These are phyloP conservation scores for Xanthia icteritia DNA, from an alignment of 2,888 invertebrate species.

Conservation along the genomic window DNA sequence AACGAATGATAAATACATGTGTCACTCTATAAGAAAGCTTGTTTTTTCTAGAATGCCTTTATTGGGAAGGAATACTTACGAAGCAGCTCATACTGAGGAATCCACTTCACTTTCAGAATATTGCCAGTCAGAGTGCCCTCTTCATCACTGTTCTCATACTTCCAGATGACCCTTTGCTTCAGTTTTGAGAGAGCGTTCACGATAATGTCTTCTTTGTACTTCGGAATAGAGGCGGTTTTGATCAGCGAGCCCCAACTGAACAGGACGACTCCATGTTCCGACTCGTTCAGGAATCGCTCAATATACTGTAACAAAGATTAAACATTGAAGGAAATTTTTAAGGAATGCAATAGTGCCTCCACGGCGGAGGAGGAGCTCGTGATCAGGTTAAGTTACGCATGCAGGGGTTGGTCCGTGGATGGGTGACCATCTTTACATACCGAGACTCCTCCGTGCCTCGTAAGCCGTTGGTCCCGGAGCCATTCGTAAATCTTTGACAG, in stretches of 20 bases:
- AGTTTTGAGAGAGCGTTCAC: slow-evolving; percentile 91
- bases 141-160: slow-evolving; percentile 91
- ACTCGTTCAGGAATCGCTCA: slow-evolving; percentile 92
- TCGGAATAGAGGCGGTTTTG: slow-evolving; percentile 92
- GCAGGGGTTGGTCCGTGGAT: no score
- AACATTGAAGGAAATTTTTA: not conserved
- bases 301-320: slow-evolving; percentile 88
- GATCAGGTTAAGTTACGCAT: no score
- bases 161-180: slow-evolving; percentile 94
- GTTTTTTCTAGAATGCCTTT: not conserved
- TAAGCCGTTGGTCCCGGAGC: no score
- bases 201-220: slow-evolving; percentile 91
- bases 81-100: slow-evolving; percentile 93
- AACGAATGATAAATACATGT: not conserved
- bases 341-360: not conserved
- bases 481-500: no score
- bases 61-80: slow-evolving; percentile 87
- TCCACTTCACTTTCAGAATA: slow-evolving; percentile 92
- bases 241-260: slow-evolving; percentile 95
- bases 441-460: no score
- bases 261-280: slow-evolving; percentile 92
- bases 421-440: no score
- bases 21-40: not conserved
- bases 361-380: no score
- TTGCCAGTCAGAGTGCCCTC: slow-evolving; percentile 84